Percentiles rank a stretch among this genome's conserved stretches.
These are phyloP conservation scores for Malurus elegans DNA, from an alignment of 2,113 vertebrate species.

Conservation along the genomic window DNA sequence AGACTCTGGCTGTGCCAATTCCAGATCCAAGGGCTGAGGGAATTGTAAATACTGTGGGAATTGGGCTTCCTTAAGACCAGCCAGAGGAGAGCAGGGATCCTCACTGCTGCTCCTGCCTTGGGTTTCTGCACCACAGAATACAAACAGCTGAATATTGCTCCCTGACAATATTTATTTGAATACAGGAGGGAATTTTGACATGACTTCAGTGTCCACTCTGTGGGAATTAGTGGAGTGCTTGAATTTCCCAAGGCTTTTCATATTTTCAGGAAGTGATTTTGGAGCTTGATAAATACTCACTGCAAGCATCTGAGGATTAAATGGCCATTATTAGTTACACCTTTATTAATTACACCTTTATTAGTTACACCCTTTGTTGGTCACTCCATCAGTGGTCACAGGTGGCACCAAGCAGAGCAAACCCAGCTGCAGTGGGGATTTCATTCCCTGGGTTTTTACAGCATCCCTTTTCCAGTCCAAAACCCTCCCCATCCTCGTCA, in stretches of 20 bases:
- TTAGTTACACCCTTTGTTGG: not conserved
- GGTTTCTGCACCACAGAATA: not conserved
- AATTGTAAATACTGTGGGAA: rapidly evolving
- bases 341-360: not conserved
- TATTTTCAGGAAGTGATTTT: not conserved
- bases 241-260: not conserved
- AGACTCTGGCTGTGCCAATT: not conserved
- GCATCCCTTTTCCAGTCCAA: not conserved
- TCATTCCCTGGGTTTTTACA: not conserved
- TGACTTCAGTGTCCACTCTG: not conserved
- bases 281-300: not conserved
- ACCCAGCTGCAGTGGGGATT: not conserved
- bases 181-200: not conserved
- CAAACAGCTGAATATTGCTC: not conserved
- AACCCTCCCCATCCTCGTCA: not conserved
- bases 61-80: not conserved
- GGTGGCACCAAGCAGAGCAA: not conserved
- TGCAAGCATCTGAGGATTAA: not conserved
- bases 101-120: not conserved
- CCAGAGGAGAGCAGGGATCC: not conserved
- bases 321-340: not conserved
- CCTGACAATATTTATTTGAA: not conserved
- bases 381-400: not conserved
- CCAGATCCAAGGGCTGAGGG: not conserved
- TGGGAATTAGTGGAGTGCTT: not conserved